These are phyloP conservation scores for Meliscaeva auricollis DNA, from an alignment of 2,888 invertebrate species.

Conservation along the genomic window DNA sequence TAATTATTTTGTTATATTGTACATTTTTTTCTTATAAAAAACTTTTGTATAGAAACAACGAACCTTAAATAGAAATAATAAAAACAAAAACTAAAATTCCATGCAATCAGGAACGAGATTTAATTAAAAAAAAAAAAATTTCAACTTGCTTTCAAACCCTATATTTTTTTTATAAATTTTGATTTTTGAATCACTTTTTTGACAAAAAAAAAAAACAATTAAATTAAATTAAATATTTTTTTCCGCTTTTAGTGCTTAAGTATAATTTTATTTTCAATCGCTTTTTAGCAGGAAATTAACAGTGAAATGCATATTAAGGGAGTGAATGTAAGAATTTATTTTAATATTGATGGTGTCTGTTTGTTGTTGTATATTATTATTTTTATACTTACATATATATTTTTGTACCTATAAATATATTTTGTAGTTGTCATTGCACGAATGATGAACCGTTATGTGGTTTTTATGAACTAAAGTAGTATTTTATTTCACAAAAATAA, in stretches of 20 bases:
- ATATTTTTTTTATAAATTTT: constrained; percentile 23
- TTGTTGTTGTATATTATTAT: constrained; percentile 6
- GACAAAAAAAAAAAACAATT: not conserved
- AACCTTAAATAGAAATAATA: constrained; percentile 38
- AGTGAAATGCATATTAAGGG: constrained; percentile 25
- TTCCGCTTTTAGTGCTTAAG: constrained; percentile 51
- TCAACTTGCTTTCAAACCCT: too few relatives aligned
- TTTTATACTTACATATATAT: too few relatives aligned
- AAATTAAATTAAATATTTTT: constrained; percentile 3
- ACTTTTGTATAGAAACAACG: constrained; percentile 39
- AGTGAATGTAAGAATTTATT: constrained; percentile 46
- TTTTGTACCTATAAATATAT: too few relatives aligned
- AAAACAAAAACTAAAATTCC: constrained; percentile 50
- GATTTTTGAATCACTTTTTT: constrained; percentile 18
- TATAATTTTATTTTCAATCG: constrained; percentile 13
- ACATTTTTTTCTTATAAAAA: constrained; percentile 3
- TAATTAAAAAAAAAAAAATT: too few relatives aligned
- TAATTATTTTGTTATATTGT: constrained; percentile 26
- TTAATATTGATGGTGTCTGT: constrained; percentile 31
- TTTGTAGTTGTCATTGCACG: constrained; percentile 39
- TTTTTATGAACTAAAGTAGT: constrained; percentile 14
- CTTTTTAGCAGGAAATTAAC: constrained; percentile 31
- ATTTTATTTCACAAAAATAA: not conserved
- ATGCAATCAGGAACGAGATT: constrained; percentile 61
- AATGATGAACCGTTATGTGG: constrained; percentile 13